Evolutionary conservation across 2,113 vertebrate genomes (phyloP).

Genomic region (Pantherophis guttatus): DNA sequence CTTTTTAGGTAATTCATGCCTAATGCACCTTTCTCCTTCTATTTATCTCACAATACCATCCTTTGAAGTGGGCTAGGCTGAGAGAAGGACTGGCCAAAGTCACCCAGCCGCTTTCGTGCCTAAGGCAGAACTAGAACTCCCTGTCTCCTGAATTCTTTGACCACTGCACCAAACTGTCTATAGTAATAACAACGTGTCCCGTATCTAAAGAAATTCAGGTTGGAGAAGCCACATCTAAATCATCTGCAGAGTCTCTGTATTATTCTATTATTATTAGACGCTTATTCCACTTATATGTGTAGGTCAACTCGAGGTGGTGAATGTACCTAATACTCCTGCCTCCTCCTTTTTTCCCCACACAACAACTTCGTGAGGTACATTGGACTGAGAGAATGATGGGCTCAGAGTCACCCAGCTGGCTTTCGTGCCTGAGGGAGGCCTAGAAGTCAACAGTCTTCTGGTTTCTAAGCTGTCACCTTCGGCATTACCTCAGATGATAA

Average conservation of each 20-base stretch:
- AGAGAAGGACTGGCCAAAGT: not conserved
- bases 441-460: not conserved
- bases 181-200: not conserved
- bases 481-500: not conserved
- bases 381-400: not conserved
- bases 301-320: not conserved
- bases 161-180: not conserved
- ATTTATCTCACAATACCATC: not conserved
- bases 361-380: not conserved
- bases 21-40: not conserved
- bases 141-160: not conserved
- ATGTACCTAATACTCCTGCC: not conserved
- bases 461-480: not conserved
- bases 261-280: not conserved
- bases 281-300: not conserved
- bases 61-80: not conserved
- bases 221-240: not conserved
- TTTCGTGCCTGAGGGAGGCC: not conserved
- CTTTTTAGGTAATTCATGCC: not conserved
- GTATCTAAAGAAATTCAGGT: not conserved
- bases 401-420: not conserved
- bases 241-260: not conserved
- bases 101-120: not conserved
- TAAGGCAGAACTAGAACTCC: not conserved
- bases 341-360: not conserved